phyloP scores from a whole-genome alignment of 2,888 invertebrate species.

The Pachymerium ferrugineum region DNA sequence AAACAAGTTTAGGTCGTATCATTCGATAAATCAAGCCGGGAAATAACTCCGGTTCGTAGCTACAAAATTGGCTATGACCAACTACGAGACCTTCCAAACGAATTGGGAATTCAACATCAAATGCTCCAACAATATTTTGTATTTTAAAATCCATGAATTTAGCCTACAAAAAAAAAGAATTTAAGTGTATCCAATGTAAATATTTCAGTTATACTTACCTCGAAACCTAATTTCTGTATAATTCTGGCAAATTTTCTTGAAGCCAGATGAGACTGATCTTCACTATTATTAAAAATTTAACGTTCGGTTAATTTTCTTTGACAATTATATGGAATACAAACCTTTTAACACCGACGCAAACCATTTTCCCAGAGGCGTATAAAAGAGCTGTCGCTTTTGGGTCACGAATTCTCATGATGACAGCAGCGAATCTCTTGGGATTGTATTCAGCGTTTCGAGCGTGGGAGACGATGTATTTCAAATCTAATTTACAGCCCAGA shows the following conservation, averaged over 20 bases:
- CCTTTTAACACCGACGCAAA: slow-evolving; percentile 3
- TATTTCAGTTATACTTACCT: slow-evolving; percentile 51
- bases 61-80: slow-evolving; percentile 71
- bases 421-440: background rate
- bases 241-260: slow-evolving; percentile 75
- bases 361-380: background rate
- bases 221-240: slow-evolving; percentile 72
- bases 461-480: background rate
- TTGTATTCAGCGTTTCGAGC: slow-evolving; percentile 20
- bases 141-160: slow-evolving; percentile 74
- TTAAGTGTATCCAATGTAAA: too few relatives aligned
- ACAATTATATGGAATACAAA: background rate
- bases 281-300: slow-evolving; percentile 49
- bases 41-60: slow-evolving; percentile 96
- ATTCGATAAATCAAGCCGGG: slow-evolving; percentile 97
- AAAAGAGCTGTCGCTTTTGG: slow-evolving; percentile 13
- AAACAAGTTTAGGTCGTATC: slow-evolving; percentile 89
- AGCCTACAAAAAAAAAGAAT: slow-evolving; percentile 51
- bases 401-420: background rate
- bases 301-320: background rate
- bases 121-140: slow-evolving; percentile 80
- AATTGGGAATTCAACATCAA: slow-evolving; percentile 79
- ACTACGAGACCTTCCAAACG: slow-evolving; percentile 70
- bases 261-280: slow-evolving; percentile 69
- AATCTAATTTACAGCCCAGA: background rate